These are phyloP conservation scores for Leguminivora glycinivorella DNA, from an alignment of 1,140 invertebrate genomes.

Conservation along the genomic window DNA sequence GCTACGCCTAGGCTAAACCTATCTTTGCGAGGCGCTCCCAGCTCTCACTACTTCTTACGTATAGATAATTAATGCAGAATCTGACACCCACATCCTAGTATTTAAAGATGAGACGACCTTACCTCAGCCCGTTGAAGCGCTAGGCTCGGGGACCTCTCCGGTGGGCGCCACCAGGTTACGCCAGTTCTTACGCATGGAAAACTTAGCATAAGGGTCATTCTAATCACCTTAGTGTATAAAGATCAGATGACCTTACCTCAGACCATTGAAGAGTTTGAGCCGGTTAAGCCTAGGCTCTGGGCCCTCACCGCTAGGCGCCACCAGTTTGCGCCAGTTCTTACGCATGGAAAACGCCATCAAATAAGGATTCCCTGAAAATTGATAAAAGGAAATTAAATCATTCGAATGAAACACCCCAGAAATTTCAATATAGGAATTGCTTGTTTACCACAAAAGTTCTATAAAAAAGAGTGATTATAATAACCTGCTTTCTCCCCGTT, in stretches of 20 bases:
- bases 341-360: conserved; percentile 38
- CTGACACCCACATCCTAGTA: too few species aligned
- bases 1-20: conserved; percentile 30
- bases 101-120: not conserved
- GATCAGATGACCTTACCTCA: conserved; percentile 33
- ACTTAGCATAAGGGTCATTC: too few species aligned
- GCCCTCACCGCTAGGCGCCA: conserved; percentile 17
- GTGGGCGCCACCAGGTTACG: conserved; percentile 33
- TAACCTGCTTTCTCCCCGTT: not conserved
- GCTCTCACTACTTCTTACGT: conserved; percentile 38
- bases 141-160: conserved; percentile 20
- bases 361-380: conserved; percentile 32
- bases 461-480: too few species aligned
- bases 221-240: not conserved
- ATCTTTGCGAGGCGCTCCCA: conserved; percentile 35
- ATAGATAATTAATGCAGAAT: too few species aligned
- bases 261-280: conserved; percentile 36
- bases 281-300: conserved; percentile 31
- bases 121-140: conserved; percentile 40
- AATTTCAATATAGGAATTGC: too few species aligned
- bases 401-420: not conserved
- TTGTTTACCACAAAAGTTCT: too few species aligned
- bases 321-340: conserved; percentile 39
- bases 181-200: conserved; percentile 42
- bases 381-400: not conserved